phyloP scores from a whole-genome alignment of 2,888 invertebrate species.

The Drosophila subsilvestris region DNA sequence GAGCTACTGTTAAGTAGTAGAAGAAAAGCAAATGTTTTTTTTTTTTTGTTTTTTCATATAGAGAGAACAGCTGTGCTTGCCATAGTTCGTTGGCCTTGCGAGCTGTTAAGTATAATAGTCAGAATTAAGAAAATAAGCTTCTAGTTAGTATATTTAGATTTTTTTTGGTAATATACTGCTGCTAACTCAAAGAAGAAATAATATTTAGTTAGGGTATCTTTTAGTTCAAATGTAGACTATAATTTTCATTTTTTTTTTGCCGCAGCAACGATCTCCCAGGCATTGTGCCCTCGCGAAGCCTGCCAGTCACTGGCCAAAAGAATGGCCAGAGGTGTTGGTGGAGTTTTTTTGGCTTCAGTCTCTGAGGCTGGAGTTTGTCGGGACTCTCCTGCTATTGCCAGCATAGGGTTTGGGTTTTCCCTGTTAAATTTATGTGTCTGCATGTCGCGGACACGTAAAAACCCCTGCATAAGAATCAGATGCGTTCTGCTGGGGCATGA shows the following conservation, averaged over 20 bases:
- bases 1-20: background rate
- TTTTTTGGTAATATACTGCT: too few relatives aligned
- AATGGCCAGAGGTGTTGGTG: conserved; percentile 4
- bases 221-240: background rate
- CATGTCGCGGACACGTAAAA: conserved; percentile 68
- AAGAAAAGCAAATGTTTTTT: background rate
- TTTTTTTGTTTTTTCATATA: background rate
- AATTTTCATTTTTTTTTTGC: background rate
- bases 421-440: conserved; percentile 73
- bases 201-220: background rate
- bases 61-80: background rate
- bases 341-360: background rate
- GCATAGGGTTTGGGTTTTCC: conserved; percentile 9
- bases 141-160: background rate
- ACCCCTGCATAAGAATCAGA: conserved; percentile 67
- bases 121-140: background rate
- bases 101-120: too few relatives aligned
- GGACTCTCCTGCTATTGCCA: background rate
- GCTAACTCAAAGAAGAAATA: background rate
- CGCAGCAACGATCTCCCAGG: background rate
- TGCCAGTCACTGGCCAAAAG: conserved; percentile 4
- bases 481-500: conserved; percentile 49
- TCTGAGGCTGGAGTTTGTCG: background rate
- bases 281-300: conserved; percentile 23
- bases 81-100: too few relatives aligned